Percentiles rank a stretch among this genome's conserved stretches.
Conservation (phyloP, 2,797 vertebrate species). For the Danio jaintianensis region DNA sequence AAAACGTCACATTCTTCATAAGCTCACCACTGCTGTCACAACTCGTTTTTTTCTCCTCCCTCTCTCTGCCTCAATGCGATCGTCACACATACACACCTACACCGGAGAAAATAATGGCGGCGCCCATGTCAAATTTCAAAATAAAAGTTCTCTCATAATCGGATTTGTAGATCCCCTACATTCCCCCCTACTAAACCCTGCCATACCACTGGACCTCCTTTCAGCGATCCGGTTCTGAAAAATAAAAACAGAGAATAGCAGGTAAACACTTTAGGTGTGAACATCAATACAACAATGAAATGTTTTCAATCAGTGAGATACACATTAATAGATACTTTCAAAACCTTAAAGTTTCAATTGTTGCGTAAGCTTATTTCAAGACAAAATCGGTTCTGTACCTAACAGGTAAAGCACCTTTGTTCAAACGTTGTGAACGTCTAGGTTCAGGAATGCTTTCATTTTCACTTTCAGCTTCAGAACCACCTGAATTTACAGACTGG, state of each 20-base stretch:
- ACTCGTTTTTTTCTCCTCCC: no score
- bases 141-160: background rate
- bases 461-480: constrained; percentile 36
- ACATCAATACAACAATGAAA: background rate
- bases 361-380: background rate
- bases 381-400: constrained; percentile 47
- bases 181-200: constrained; percentile 31
- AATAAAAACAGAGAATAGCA: background rate
- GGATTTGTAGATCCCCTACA: background rate
- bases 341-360: background rate
- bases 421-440: constrained; percentile 19
- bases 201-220: background rate
- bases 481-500: background rate
- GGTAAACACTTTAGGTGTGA: background rate
- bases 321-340: background rate
- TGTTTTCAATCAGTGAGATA: background rate
- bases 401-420: constrained; percentile 28
- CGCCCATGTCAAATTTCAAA: accelerated
- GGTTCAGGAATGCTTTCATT: constrained; percentile 25
- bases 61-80: no score
- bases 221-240: background rate
- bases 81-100: no score
- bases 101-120: no score
- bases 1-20: no score
- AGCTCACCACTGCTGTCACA: no score